phyloP scores from a whole-genome alignment of 2,888 invertebrate species.

The Helleia helle region DNA sequence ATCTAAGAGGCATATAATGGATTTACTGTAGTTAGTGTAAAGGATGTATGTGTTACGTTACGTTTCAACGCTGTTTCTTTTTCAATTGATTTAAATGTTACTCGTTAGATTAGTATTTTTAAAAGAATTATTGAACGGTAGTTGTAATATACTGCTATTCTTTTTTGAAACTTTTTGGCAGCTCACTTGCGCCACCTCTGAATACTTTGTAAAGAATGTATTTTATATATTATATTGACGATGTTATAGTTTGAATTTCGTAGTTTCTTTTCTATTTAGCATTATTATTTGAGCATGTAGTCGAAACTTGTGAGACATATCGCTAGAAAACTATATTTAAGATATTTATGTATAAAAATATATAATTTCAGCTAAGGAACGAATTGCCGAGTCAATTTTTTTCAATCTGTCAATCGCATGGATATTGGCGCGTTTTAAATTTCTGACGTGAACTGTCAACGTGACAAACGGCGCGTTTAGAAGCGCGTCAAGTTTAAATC shows the following conservation, averaged over 20 bases:
- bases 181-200: conserved; percentile 29
- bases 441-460: background rate
- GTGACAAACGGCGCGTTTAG: background rate
- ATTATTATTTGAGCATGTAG: conserved; percentile 54
- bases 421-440: conserved; percentile 4
- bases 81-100: conserved; percentile 14
- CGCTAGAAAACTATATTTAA: conserved; percentile 57
- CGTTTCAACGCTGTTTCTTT: conserved; percentile 16
- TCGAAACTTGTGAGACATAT: conserved; percentile 66
- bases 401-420: conserved; percentile 53
- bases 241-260: conserved; percentile 40
- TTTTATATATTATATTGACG: conserved; percentile 66
- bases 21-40: conserved; percentile 57
- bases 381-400: conserved; percentile 59
- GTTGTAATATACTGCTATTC: conserved; percentile 29
- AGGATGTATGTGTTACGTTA: conserved; percentile 26
- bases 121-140: conserved; percentile 21
- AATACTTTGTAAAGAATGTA: conserved; percentile 67
- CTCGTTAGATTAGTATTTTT: conserved; percentile 19
- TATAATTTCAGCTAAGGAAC: conserved; percentile 38
- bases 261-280: conserved; percentile 48
- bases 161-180: conserved; percentile 66
- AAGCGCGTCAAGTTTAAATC: conserved; percentile 13
- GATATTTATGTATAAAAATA: conserved; percentile 49
- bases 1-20: conserved; percentile 55